These are phyloP conservation scores for Hexactinellida sp. DNA, from an alignment of 37 sponge, comb jelly and placozoan genomes.

Conservation along the genomic window DNA sequence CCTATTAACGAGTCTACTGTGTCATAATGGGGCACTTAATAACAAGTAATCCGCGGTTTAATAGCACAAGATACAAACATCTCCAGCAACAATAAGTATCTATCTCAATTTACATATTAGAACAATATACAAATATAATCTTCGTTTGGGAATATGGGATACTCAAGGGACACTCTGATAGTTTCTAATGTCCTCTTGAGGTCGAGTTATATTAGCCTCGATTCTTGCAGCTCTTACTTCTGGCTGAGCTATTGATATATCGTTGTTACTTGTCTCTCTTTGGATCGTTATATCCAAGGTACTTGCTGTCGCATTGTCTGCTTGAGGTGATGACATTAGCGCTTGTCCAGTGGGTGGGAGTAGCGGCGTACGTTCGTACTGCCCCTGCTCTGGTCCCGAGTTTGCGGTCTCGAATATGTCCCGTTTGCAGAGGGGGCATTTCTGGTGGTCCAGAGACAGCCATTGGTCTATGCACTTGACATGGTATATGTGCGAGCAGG, in stretches of 20 bases:
- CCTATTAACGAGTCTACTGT: too few relatives aligned
- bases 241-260: neutral
- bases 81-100: too few relatives aligned
- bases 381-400: neutral
- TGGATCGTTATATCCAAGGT: neutral
- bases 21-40: too few relatives aligned
- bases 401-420: neutral
- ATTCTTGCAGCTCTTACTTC: neutral
- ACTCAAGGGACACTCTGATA: constrained; percentile 13
- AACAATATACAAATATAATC: neutral
- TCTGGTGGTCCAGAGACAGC: neutral
- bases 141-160: neutral
- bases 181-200: neutral
- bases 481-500: neutral
- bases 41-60: neutral
- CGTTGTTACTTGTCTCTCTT: neutral
- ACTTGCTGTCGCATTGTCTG: neutral
- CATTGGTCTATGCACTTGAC: neutral
- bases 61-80: neutral
- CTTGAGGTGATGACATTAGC: too few relatives aligned
- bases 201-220: neutral
- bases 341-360: neutral
- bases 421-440: neutral
- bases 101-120: too few relatives aligned
- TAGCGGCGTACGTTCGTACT: neutral